Conservation (phyloP, 37 sponge, comb jelly and placozoan genomes). For the Diacarnus erythraeanus region DNA sequence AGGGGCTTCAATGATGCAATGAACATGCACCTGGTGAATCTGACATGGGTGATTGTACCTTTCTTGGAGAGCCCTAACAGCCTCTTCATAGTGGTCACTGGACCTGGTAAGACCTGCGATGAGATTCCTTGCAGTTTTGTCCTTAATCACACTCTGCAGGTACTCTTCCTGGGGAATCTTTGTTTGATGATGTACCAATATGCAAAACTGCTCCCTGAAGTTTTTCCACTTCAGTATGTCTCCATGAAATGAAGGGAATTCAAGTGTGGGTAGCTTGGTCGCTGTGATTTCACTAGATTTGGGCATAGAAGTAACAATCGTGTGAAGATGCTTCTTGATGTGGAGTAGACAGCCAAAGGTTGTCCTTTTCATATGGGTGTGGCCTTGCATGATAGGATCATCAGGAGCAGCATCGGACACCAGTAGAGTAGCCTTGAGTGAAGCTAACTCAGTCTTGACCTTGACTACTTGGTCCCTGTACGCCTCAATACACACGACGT, state of each 20-base stretch:
- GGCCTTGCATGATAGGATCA: not conserved
- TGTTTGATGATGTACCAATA: slow-evolving; percentile 36
- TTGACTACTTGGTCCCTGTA: not conserved
- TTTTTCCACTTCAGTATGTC: slow-evolving; percentile 35
- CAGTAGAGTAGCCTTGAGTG: not conserved
- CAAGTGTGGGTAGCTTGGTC: slow-evolving; percentile 47
- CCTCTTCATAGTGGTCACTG: slow-evolving; percentile 39
- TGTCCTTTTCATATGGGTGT: not conserved
- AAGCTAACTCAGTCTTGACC: not conserved
- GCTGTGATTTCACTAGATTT: too few species aligned
- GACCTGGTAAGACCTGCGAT: slow-evolving; percentile 43
- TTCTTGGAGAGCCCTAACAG: slow-evolving; percentile 25
- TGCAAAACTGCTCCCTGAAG: slow-evolving; percentile 47
- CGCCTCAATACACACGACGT: not conserved
- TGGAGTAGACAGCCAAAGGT: not conserved
- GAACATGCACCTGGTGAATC: too few species aligned
- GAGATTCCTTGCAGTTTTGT: slow-evolving; percentile 27
- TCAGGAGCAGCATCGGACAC: not conserved
- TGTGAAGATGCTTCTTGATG: not conserved
- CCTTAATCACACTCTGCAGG: slow-evolving; percentile 38
- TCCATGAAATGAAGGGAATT: slow-evolving; percentile 38
- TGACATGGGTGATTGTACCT: slow-evolving; percentile 34
- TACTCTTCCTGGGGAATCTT: slow-evolving; percentile 34
- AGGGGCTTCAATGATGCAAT: too few species aligned
- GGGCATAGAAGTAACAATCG: too few species aligned